Evolutionary conservation across 2,797 vertebrate species (phyloP).

Genomic region (Uromys caudimaculatus): DNA sequence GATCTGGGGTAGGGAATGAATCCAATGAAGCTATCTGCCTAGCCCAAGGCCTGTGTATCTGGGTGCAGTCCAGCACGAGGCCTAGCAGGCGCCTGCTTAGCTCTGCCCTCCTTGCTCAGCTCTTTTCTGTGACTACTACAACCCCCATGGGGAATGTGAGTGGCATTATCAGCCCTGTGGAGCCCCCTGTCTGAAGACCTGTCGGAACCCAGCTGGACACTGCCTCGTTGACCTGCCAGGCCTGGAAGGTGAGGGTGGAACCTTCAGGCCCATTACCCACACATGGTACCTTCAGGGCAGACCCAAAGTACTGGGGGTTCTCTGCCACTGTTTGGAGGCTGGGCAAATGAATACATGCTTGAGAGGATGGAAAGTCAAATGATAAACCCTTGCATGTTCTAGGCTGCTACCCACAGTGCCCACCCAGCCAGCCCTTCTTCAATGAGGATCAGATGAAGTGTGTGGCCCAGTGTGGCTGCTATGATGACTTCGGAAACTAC

Average conservation of each 20-base stretch:
- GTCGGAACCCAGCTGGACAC: constrained; percentile 86
- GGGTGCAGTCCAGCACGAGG: neutral
- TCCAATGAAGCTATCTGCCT: neutral
- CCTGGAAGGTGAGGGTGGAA: constrained; percentile 87
- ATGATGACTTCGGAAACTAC: constrained; percentile 86
- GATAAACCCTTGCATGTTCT: neutral
- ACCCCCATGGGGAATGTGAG: constrained; percentile 86
- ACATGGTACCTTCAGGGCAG: neutral
- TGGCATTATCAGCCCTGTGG: constrained; percentile 90
- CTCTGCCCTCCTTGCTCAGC: constrained; percentile 80
- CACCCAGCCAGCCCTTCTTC: constrained; percentile 92
- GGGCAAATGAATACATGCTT: accelerated
- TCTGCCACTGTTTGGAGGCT: neutral
- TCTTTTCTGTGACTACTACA: constrained; percentile 90
- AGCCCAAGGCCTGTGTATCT: no score
- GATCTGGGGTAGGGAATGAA: neutral
- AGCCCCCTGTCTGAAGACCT: constrained; percentile 88
- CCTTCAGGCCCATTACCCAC: no score
- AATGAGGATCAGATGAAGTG: constrained; percentile 93
- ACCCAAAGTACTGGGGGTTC: neutral
- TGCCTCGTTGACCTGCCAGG: constrained; percentile 85
- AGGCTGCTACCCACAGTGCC: constrained; percentile 97
- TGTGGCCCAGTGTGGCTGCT: constrained; percentile 93
- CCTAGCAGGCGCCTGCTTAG: neutral
- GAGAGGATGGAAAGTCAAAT: neutral